Evolutionary conservation across 2,888 invertebrate species (phyloP).

Genomic region (Cremastinae sp.): DNA sequence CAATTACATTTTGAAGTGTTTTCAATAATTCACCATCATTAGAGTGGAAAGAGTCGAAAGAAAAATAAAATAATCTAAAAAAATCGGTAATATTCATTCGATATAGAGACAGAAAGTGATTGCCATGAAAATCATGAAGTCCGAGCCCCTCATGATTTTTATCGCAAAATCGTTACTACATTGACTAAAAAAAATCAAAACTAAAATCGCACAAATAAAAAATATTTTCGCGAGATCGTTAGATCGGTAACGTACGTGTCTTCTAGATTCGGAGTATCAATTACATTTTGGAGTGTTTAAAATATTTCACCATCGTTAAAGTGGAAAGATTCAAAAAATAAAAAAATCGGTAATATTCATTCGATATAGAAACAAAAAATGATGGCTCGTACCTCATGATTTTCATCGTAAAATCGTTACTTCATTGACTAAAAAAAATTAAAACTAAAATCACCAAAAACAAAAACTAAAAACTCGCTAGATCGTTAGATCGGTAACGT

Average conservation of each 20-base stretch:
- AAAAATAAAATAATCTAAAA: no score
- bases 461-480: constrained; percentile 29
- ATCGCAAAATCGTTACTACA: constrained; percentile 55
- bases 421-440: constrained; percentile 7
- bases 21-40: no score
- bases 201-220: not conserved
- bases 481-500: constrained; percentile 44
- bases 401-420: constrained; percentile 57
- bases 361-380: constrained; percentile 32
- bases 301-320: no score
- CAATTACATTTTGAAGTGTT: no score
- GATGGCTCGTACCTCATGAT: constrained; percentile 48
- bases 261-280: no score
- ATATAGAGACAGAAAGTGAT: constrained; percentile 28
- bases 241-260: constrained; percentile 54
- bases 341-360: constrained; percentile 41
- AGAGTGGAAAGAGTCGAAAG: no score
- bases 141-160: constrained; percentile 56
- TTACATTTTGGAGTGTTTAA: no score
- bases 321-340: no score
- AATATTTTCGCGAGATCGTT: constrained; percentile 37
- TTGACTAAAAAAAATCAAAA: not conserved
- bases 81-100: constrained; percentile 37
- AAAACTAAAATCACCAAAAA: not conserved
- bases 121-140: no score